phyloP scores from a whole-genome alignment of 2,113 vertebrate genomes.

The Choloepus hoffmanni region DNA sequence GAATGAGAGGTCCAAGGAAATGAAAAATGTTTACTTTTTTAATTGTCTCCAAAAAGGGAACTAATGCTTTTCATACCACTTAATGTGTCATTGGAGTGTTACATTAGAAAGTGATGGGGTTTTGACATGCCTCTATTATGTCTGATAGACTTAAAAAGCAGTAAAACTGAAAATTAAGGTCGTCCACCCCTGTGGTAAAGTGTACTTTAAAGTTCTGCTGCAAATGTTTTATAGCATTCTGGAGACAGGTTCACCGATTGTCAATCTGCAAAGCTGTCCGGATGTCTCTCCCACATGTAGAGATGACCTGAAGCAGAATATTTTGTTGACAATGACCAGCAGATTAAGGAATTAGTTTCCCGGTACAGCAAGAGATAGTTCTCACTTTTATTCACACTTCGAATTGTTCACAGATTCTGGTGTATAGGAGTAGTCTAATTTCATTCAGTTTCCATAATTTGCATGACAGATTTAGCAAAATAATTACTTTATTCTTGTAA shows the following conservation, averaged over 20 bases:
- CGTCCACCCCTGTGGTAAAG: background rate
- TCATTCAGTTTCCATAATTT: constrained; percentile 26
- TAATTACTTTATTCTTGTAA: constrained; percentile 3
- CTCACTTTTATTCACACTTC: background rate
- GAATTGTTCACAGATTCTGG: background rate
- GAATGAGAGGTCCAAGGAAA: background rate
- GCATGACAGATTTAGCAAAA: constrained; percentile 7
- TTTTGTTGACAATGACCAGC: background rate
- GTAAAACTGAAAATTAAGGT: background rate
- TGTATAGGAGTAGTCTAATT: background rate
- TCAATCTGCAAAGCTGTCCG: background rate
- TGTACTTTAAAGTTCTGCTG: background rate
- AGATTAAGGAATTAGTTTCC: background rate
- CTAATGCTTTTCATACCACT: background rate
- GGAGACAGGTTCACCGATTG: background rate
- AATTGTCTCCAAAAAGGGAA: background rate
- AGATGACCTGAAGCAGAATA: background rate
- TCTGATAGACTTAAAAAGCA: constrained; percentile 11
- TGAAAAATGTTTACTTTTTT: constrained; percentile 27
- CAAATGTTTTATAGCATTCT: background rate
- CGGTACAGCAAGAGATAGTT: background rate
- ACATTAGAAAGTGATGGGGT: background rate
- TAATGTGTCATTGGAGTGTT: background rate
- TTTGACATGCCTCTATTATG: background rate
- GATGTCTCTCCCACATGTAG: background rate